Evolutionary conservation across 2,797 vertebrate species (phyloP), one percentile per base, ranked within the genome.

Genomic region (Chaetophractus vellerosus): DNA sequence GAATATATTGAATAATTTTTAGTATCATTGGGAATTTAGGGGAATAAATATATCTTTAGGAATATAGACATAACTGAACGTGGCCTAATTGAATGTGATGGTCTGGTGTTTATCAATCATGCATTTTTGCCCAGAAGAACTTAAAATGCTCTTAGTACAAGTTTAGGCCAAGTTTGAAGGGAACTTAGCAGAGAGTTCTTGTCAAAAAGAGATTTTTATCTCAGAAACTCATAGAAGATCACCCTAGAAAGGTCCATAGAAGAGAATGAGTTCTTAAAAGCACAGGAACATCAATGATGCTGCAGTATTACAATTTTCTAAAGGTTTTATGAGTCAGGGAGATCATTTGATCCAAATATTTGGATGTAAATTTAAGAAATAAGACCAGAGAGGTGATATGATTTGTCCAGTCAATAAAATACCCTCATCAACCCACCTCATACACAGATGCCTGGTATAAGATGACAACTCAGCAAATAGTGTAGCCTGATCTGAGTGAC

Each of bases 81-180:
- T 15, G 64, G 80, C 10, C 57, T 41, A 55, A 74, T 61, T 19
- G 82, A 69, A 79, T 6, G 69, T 66, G 87, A 52, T 38, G 33
- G 4, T 21, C 80, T 74, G 69, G 33, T 92, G 26, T 74, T 89
- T 85, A 69, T 74, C 75, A 36, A 33, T 50, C 72, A 90, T 45
- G 26, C 48, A 64, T 59, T 55, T 76, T 38, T 93, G 5, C 33
- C 72, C 79, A 12, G 21, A 91, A 90, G 28, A 91, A 75, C n/a
- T 81, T 86, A 33, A 72, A 90, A 72, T 59, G 81, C 23, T 88
- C 36, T 90, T 59, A 87, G 38, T 81, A 52, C 16, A 72, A 48
- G 21, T 74, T 91, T 83, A 75, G 80, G 61, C 64, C 91, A 72
- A 81, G 16, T 76, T 89, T 80, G 90, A 89, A 95, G 50, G 61